Conservation (phyloP, 2,888 invertebrate species). For the Stenotaenia linearis region DNA sequence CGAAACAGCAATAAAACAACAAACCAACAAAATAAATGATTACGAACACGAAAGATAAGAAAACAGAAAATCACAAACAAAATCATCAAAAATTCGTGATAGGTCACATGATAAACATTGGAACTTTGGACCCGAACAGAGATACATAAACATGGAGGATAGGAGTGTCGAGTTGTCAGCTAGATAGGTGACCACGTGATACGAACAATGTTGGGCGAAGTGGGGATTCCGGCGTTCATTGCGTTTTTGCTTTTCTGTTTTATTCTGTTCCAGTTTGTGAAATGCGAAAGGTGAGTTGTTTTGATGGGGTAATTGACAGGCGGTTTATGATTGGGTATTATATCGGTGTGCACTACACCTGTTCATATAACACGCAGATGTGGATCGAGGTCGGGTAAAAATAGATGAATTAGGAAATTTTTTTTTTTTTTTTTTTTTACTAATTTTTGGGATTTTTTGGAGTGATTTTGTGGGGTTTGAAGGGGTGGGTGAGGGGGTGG, state of each 20-base stretch:
- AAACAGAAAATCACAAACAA: no score
- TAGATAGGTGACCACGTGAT: no score
- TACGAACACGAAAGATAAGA: no score
- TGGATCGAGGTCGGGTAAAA: background rate
- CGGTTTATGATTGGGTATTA: background rate
- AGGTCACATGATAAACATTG: no score
- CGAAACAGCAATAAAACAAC: no score
- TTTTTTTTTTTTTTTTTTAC: background rate
- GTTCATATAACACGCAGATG: background rate
- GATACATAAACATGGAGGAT: background rate
- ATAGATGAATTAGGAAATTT: background rate
- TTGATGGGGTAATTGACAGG: background rate
- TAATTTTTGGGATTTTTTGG: no score
- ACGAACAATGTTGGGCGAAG: background rate
- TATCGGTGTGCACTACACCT: background rate
- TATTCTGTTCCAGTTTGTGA: background rate
- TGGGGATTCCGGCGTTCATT: background rate
- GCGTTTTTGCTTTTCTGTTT: background rate
- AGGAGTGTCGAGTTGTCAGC: background rate
- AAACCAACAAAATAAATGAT: no score
- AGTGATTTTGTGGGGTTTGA: no score
- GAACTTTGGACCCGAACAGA: background rate
- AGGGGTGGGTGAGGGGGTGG: no score
- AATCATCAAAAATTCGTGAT: no score
- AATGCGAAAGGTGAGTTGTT: background rate